phyloP scores from a whole-genome alignment of 2,113 vertebrate genomes.

The Erythrolamprus reginae region DNA sequence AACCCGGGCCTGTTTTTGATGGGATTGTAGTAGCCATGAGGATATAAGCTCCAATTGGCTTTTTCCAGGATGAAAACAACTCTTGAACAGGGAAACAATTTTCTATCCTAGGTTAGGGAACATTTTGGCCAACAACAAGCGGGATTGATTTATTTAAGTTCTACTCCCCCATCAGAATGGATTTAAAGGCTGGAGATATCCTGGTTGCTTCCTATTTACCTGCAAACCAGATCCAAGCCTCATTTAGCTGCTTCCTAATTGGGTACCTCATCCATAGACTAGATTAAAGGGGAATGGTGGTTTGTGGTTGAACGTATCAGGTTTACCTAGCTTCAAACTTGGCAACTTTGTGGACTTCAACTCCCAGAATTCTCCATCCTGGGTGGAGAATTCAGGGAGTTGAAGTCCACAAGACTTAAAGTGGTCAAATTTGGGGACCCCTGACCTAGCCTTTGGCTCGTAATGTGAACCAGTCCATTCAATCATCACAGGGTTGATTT shows the following conservation, averaged over 20 bases:
- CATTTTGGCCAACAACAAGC: not conserved
- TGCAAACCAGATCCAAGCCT: not conserved
- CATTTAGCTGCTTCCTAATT: not conserved
- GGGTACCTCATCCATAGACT: not conserved
- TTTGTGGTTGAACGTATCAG: not conserved
- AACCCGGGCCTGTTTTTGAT: not conserved
- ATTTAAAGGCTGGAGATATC: not conserved
- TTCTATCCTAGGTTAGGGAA: not conserved
- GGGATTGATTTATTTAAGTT: not conserved
- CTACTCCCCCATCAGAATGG: not conserved
- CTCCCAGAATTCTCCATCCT: too few species aligned
- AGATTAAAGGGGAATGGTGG: not conserved
- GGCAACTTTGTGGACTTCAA: too few species aligned
- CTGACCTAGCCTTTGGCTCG: not conserved
- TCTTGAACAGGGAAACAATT: not conserved
- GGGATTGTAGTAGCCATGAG: not conserved
- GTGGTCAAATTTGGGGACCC: too few species aligned
- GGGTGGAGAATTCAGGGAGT: too few species aligned
- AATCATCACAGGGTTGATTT: not conserved
- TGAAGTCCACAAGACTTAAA: too few species aligned
- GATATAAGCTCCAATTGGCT: not conserved
- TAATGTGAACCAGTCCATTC: not conserved
- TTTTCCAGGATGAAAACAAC: not conserved
- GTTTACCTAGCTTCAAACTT: not conserved
- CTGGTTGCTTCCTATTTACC: not conserved